Evolutionary conservation across 1,140 invertebrate genomes (phyloP).

Genomic region (Thalassaphorura encarpata): DNA sequence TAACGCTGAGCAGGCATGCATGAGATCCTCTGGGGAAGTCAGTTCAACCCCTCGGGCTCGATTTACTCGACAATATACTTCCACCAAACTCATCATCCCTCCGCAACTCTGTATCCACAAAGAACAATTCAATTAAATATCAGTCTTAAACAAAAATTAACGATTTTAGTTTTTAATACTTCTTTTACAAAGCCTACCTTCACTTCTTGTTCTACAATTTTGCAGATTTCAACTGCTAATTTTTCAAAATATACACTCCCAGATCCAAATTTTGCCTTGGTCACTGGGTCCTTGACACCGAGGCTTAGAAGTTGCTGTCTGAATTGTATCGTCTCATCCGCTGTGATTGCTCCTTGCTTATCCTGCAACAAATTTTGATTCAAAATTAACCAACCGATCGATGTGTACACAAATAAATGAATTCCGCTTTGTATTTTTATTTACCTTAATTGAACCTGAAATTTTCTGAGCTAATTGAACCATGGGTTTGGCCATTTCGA

Average conservation of each 20-base stretch:
- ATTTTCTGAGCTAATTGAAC: constrained; percentile 83
- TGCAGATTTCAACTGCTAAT: constrained; percentile 74
- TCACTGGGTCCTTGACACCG: constrained; percentile 95
- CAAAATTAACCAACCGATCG: background rate
- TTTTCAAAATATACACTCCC: constrained; percentile 78
- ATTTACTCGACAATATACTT: constrained; percentile 94
- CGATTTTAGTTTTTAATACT: background rate
- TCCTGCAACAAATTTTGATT: constrained; percentile 61
- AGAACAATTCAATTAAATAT: constrained; percentile 3
- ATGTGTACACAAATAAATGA: background rate
- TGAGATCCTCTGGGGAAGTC: constrained; percentile 84
- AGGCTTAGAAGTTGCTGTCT: constrained; percentile 93
- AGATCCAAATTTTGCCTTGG: constrained; percentile 73
- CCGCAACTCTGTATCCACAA: constrained; percentile 75
- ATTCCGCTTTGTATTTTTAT: background rate
- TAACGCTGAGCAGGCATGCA: constrained; percentile 72
- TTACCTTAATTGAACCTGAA: constrained; percentile 77
- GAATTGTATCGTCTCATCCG: constrained; percentile 93
- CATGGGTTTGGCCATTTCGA: constrained; percentile 97
- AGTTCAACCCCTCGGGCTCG: constrained; percentile 76
- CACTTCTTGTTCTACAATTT: constrained; percentile 69
- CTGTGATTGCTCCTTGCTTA: constrained; percentile 89
- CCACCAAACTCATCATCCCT: constrained; percentile 92
- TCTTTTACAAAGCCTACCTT: constrained; percentile 49
- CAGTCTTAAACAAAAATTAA: background rate